phyloP scores from a whole-genome alignment of 1,140 invertebrate genomes.

The Nephila pilipes region DNA sequence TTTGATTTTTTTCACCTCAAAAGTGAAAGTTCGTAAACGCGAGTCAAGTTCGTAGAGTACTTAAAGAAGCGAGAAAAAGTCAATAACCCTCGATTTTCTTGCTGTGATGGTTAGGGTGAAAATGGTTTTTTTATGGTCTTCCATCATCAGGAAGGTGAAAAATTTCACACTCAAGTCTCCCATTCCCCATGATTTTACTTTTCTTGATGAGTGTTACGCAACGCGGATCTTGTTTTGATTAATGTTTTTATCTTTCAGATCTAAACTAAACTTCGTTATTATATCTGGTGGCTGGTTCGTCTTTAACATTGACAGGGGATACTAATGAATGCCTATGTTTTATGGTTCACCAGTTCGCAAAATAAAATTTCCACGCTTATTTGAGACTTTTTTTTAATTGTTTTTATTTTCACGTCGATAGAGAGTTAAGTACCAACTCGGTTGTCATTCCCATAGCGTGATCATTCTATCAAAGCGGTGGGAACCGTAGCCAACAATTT shows the following conservation, averaged over 20 bases:
- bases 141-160: neutral
- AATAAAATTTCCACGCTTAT: too few relatives aligned
- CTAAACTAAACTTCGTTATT: neutral
- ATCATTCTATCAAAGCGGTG: too few relatives aligned
- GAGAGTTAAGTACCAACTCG: too few relatives aligned
- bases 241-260: neutral
- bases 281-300: neutral
- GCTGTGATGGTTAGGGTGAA: neutral
- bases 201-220: neutral
- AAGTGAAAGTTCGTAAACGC: neutral
- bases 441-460: too few relatives aligned
- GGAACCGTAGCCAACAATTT: too few relatives aligned
- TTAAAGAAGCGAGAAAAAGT: neutral
- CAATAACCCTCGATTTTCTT: neutral
- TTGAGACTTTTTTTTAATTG: too few relatives aligned
- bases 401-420: too few relatives aligned
- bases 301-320: too few relatives aligned
- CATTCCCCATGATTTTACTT: neutral
- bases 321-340: too few relatives aligned
- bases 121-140: neutral
- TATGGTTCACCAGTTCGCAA: too few relatives aligned
- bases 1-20: constrained; percentile 9
- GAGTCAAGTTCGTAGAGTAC: too few relatives aligned
- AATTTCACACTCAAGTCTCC: neutral
- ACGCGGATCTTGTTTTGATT: neutral